A percentile compares a stretch with the other conserved stretches of the same genome.
phyloP scores from a whole-genome alignment of 2,888 invertebrate species.

The Apotomis betuletana region DNA sequence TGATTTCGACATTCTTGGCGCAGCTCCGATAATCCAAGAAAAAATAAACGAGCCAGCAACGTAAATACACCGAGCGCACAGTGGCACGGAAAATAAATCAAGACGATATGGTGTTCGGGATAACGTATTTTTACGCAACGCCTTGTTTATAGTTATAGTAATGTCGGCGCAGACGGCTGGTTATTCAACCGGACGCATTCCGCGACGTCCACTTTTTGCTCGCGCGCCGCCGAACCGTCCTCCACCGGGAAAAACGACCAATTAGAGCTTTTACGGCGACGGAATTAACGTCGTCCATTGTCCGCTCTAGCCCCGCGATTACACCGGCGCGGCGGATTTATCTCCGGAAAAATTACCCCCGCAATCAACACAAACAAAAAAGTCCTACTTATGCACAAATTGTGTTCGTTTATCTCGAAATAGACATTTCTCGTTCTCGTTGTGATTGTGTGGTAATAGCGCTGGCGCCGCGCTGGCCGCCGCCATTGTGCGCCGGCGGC shows the following conservation, averaged over 20 bases:
- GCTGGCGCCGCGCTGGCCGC: constrained; percentile 65
- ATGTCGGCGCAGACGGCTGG: constrained; percentile 71
- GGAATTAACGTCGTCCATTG: constrained; percentile 74
- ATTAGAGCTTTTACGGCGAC: constrained; percentile 76
- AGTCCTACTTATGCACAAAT: constrained; percentile 55
- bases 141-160: constrained; percentile 74
- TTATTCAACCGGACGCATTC: constrained; percentile 82
- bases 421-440: constrained; percentile 53
- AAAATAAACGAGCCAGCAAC: constrained; percentile 74
- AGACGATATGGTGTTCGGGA: constrained; percentile 66
- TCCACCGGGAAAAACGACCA: constrained; percentile 62
- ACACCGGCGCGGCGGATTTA: constrained; percentile 47
- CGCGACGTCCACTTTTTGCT: constrained; percentile 81
- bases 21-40: constrained; percentile 77
- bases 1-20: constrained; percentile 84
- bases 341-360: constrained; percentile 50
- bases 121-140: constrained; percentile 82
- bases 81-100: constrained; percentile 75
- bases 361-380: constrained; percentile 58
- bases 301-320: constrained; percentile 47
- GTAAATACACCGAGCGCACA: constrained; percentile 75
- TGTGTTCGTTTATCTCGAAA: constrained; percentile 61
- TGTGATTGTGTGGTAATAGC: constrained; percentile 60
- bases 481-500: constrained; percentile 57
- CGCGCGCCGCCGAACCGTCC: constrained; percentile 53